Conservation (phyloP, 2,113 vertebrate species). For the Trematocara marginatum region DNA sequence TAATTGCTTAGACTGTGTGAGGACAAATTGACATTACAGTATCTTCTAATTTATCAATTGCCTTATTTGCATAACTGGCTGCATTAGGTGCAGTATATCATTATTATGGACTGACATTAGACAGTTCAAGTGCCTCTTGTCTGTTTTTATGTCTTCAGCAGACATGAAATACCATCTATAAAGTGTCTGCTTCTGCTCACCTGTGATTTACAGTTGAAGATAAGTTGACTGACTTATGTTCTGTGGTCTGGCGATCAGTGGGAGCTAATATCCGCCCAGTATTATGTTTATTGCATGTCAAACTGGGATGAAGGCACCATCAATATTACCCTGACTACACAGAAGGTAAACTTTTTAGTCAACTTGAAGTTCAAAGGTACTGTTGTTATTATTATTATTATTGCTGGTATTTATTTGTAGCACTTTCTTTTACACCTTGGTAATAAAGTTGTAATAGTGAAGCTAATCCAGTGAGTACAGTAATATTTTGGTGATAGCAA, state of each 20-base stretch:
- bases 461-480: background rate
- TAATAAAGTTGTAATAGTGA: background rate
- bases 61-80: constrained; percentile 1
- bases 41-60: background rate
- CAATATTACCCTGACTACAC: background rate
- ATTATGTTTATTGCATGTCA: background rate
- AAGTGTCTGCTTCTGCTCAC: background rate
- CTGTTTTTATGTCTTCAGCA: background rate
- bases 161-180: background rate
- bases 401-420: background rate
- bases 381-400: background rate
- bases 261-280: background rate
- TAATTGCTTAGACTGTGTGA: constrained; percentile 6
- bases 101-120: background rate
- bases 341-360: background rate
- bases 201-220: background rate
- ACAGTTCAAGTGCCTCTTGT: background rate
- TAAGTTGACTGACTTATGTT: background rate
- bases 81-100: background rate
- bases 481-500: background rate
- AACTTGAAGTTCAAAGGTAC: background rate
- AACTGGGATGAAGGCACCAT: background rate
- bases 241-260: background rate
- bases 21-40: background rate
- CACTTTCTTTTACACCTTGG: background rate